Conservation (phyloP, 2,888 invertebrate genomes). For the Tenthredo amoena region DNA sequence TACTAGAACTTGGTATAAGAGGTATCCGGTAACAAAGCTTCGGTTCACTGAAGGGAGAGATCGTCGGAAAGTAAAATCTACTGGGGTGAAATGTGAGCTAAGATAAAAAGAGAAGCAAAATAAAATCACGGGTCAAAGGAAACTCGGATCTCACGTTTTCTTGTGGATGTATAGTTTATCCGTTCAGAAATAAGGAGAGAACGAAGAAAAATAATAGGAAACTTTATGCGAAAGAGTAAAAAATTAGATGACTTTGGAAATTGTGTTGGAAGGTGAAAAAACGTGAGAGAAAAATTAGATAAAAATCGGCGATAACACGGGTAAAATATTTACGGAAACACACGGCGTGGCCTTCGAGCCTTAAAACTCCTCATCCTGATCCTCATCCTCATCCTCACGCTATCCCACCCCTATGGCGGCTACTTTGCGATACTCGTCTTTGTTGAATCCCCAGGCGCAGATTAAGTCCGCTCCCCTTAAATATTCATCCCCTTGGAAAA, state of each 20-base stretch:
- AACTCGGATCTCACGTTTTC: conserved; percentile 17
- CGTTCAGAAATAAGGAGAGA: neutral
- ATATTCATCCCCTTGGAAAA: conserved; percentile 81
- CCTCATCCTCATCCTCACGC: conserved; percentile 42
- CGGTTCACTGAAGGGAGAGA: conserved; percentile 35
- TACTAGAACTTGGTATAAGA: conserved; percentile 43
- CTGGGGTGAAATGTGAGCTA: conserved; percentile 48
- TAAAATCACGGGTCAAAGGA: conserved; percentile 33
- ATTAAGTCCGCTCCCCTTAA: conserved; percentile 82
- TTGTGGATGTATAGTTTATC: conserved; percentile 1
- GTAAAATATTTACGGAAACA: conserved; percentile 69
- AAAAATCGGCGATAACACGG: conserved; percentile 62
- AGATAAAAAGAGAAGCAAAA: conserved; percentile 20
- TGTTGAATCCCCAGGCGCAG: conserved; percentile 80
- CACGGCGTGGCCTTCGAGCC: conserved; percentile 55
- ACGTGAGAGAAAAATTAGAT: neutral
- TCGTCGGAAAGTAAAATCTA: conserved; percentile 36
- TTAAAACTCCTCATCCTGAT: conserved; percentile 37
- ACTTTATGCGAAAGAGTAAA: neutral
- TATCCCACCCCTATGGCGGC: conserved; percentile 50
- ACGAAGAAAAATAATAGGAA: neutral
- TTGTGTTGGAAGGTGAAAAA: neutral
- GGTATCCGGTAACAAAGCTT: conserved; percentile 52
- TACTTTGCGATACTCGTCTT: conserved; percentile 71
- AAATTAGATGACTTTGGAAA: neutral